Conservation (phyloP, 2,797 vertebrate genomes). For the Tauraco hartlaubi region DNA sequence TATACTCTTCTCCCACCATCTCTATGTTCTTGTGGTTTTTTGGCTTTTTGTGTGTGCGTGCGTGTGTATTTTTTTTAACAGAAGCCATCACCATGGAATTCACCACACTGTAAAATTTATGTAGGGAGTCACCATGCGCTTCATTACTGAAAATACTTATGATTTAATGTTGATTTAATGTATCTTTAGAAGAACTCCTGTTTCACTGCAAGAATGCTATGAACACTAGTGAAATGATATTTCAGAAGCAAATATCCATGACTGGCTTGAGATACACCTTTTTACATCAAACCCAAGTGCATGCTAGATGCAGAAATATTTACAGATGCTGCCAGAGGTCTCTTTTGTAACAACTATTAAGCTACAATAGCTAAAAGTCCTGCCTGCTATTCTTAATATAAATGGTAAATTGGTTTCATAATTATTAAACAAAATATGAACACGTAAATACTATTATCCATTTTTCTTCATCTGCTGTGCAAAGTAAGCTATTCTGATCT, state of each 20-base stretch:
- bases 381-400: neutral
- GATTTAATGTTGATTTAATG: neutral
- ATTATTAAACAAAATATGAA: neutral
- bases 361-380: neutral
- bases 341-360: slow-evolving; percentile 23
- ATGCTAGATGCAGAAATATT: neutral
- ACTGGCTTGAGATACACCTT: neutral
- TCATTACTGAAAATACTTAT: neutral
- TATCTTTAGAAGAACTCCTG: neutral
- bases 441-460: neutral
- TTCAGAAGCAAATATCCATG: neutral
- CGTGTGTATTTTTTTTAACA: neutral
- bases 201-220: neutral
- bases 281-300: neutral
- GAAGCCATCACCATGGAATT: neutral
- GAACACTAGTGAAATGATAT: neutral
- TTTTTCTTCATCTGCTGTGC: neutral
- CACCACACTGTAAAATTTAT: neutral
- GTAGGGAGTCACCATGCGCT: neutral
- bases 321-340: neutral
- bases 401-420: neutral
- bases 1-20: neutral
- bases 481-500: neutral
- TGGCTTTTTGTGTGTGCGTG: no score
- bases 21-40: neutral